A percentile compares a stretch with the other conserved stretches of the same genome.
Conservation (phyloP, 37 sponge, comb jelly and placozoan species). For the Hormiphora californensis region DNA sequence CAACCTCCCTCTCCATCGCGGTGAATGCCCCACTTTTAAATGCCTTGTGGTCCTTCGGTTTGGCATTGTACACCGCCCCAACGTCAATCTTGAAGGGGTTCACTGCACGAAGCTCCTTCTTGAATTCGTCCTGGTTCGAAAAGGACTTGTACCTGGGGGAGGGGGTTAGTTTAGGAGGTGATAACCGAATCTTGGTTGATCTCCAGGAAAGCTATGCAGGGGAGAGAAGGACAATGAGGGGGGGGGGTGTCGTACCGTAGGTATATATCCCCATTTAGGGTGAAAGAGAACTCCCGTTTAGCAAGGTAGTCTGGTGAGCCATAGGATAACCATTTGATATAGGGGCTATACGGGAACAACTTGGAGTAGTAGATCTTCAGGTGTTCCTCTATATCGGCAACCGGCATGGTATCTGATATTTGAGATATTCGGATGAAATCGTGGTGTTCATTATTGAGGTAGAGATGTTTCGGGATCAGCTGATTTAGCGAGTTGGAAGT, state of each 20-base stretch:
- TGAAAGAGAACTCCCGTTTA: constrained; percentile 91
- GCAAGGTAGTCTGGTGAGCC: constrained; percentile 60
- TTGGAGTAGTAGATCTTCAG: constrained; percentile 75
- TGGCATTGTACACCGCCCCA: constrained; percentile 82
- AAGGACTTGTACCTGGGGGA: constrained; percentile 88
- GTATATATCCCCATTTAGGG: constrained; percentile 90
- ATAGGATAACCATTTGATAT: constrained; percentile 10
- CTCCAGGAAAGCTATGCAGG: no score
- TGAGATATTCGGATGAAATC: no score
- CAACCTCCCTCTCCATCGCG: constrained; percentile 78
- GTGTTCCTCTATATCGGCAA: constrained; percentile 65
- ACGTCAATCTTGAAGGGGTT: constrained; percentile 96
- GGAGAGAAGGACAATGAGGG: no score
- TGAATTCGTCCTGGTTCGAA: constrained; percentile 66
- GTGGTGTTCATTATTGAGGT: no score
- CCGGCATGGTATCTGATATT: no score
- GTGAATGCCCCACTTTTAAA: constrained; percentile 65
- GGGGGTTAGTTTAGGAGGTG: no score
- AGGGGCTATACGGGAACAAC: constrained; percentile 70
- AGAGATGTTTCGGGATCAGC: no score
- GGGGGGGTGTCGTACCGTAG: constrained; percentile 58
- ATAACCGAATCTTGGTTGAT: no score
- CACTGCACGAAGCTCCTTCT: constrained; percentile 63
- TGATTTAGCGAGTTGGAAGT: no score
- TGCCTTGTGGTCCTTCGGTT: constrained; percentile 66